These are phyloP conservation scores for Cossypha heuglini DNA, from an alignment of 2,797 vertebrate species.

Conservation along the genomic window DNA sequence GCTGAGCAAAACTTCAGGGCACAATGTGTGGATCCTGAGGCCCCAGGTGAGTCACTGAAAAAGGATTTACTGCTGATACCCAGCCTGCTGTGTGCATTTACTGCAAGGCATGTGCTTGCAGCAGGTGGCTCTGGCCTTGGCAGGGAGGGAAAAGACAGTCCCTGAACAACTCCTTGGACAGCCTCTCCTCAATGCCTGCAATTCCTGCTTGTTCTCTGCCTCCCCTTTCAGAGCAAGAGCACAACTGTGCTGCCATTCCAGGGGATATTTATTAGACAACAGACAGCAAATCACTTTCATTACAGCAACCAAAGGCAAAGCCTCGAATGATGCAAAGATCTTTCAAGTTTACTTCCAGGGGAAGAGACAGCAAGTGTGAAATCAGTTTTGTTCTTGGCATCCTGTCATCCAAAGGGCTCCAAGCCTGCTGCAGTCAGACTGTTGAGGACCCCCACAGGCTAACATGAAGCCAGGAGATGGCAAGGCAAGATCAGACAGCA, in stretches of 20 bases:
- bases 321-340: not conserved
- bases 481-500: not conserved
- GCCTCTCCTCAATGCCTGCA: not conserved
- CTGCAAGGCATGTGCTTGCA: rapidly evolving
- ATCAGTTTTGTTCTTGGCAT: not conserved
- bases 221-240: not conserved
- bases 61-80: not conserved
- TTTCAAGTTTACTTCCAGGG: not conserved
- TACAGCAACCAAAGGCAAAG: not conserved
- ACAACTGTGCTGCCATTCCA: not conserved
- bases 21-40: rapidly evolving
- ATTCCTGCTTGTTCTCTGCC: not conserved
- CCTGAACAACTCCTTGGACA: not conserved
- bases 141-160: rapidly evolving
- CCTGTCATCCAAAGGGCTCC: constrained; percentile 1
- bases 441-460: not conserved
- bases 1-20: not conserved
- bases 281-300: not conserved
- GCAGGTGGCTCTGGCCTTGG: not conserved
- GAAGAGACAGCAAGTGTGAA: not conserved
- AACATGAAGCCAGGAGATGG: not conserved
- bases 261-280: not conserved
- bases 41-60: not conserved
- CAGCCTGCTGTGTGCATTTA: not conserved
- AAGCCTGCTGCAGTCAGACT: not conserved